phyloP scores from a whole-genome alignment of 2,113 vertebrate species.

The Chlamydotis undulata region DNA sequence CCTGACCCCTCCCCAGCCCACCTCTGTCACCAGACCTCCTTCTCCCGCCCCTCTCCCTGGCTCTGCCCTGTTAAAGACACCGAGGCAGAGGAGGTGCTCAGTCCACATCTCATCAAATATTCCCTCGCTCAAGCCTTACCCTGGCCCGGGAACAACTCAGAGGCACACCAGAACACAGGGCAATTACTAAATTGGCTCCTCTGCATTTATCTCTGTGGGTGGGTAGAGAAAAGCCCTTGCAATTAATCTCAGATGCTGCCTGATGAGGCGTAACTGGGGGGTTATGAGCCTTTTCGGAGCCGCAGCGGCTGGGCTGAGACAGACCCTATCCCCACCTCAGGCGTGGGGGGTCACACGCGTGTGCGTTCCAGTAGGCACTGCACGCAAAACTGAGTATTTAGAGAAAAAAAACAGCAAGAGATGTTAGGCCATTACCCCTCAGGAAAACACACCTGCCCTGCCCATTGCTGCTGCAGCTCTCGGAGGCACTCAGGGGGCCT shows the following conservation, averaged over 20 bases:
- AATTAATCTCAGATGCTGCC: slow-evolving; percentile 48
- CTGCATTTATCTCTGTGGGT: slow-evolving; percentile 46
- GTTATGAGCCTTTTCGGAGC: neutral
- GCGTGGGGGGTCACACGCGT: rapidly evolving
- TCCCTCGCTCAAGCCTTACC: neutral
- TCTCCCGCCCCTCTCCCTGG: neutral
- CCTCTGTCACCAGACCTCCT: neutral
- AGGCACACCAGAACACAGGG: neutral
- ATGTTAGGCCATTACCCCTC: neutral
- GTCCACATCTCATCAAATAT: neutral
- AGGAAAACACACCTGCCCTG: neutral
- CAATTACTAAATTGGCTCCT: slow-evolving; percentile 45
- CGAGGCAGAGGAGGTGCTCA: neutral
- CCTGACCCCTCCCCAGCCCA: neutral
- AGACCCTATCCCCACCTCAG: neutral
- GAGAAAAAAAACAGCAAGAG: neutral
- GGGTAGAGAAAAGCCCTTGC: slow-evolving; percentile 43
- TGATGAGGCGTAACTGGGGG: neutral
- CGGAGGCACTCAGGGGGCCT: neutral
- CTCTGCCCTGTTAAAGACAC: neutral
- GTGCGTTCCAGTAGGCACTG: rapidly evolving
- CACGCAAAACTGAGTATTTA: neutral
- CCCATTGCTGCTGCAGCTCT: rapidly evolving
- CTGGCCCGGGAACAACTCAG: neutral
- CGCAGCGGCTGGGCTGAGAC: rapidly evolving